These are phyloP conservation scores for Athalia cordata DNA, from an alignment of 2,888 invertebrate species.

Conservation along the genomic window DNA sequence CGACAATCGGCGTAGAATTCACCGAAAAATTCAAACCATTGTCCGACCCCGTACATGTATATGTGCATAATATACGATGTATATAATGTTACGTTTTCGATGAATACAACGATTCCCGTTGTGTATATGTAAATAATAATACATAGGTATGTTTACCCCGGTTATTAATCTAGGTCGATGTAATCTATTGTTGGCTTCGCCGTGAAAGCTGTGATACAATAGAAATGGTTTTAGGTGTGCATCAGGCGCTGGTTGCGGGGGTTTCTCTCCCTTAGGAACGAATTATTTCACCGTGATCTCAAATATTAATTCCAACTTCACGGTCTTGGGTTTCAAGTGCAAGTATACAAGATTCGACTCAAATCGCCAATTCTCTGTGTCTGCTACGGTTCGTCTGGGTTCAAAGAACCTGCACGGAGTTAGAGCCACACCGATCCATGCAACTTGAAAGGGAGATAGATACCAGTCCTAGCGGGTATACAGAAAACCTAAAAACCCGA, in stretches of 20 bases:
- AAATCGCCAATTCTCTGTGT: background rate
- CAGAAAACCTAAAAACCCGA: too few species aligned
- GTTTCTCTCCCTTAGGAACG: background rate
- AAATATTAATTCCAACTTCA: constrained; percentile 31
- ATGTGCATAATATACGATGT: background rate
- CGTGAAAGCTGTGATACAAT: constrained; percentile 30
- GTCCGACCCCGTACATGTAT: background rate
- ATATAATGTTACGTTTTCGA: constrained; percentile 39
- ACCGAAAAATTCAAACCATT: constrained; percentile 25
- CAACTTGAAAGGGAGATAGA: too few species aligned
- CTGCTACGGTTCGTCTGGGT: background rate
- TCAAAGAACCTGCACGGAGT: background rate
- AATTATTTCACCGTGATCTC: constrained; percentile 25
- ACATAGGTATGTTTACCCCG: background rate
- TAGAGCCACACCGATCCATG: background rate
- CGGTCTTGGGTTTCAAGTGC: constrained; percentile 33
- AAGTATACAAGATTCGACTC: constrained; percentile 19
- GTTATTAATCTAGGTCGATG: constrained; percentile 41
- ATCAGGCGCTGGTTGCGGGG: background rate
- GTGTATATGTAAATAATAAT: background rate
- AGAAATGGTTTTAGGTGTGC: constrained; percentile 22
- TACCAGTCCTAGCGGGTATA: too few species aligned
- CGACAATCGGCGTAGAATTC: background rate
- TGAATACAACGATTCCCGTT: constrained; percentile 25
- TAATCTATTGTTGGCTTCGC: constrained; percentile 34